phyloP scores from a whole-genome alignment of 2,113 vertebrate genomes.

The Colius striatus region DNA sequence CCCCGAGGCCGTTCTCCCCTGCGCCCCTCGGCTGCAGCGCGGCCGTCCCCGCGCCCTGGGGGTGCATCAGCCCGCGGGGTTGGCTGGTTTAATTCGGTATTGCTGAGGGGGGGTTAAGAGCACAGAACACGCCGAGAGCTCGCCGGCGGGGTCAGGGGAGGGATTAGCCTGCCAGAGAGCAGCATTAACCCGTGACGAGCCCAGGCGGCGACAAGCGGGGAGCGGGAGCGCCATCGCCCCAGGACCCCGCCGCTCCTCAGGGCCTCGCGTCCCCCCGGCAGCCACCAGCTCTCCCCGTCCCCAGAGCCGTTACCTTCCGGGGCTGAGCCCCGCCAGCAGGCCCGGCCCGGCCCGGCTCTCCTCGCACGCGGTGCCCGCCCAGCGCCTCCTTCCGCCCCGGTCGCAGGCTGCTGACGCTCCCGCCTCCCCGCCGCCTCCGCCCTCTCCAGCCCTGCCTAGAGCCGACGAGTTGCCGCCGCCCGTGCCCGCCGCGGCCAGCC shows the following conservation, averaged over 20 bases:
- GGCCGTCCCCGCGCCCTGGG: not conserved
- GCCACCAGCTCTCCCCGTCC: not conserved
- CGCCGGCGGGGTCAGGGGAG: not conserved
- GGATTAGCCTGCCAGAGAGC: not conserved
- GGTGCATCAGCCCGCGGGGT: not conserved
- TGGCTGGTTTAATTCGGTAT: not conserved
- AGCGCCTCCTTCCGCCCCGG: not conserved
- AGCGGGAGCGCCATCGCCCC: not conserved
- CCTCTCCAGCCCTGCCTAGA: not conserved
- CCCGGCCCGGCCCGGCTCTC: not conserved
- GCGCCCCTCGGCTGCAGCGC: not conserved
- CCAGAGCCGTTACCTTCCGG: not conserved
- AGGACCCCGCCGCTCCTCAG: not conserved
- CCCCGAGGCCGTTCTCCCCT: not conserved
- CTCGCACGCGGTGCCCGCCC: not conserved
- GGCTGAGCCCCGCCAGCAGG: slow-evolving; percentile 12
- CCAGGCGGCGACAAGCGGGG: not conserved
- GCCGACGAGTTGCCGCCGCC: not conserved
- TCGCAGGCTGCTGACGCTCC: slow-evolving; percentile 29
- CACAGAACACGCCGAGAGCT: not conserved
- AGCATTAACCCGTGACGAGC: not conserved
- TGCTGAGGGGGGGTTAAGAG: not conserved
- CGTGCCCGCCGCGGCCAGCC: accelerated
- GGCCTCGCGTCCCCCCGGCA: not conserved
- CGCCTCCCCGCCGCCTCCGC: not conserved